Conservation (phyloP, 1,140 invertebrate genomes). For the Arion vulgaris region DNA sequence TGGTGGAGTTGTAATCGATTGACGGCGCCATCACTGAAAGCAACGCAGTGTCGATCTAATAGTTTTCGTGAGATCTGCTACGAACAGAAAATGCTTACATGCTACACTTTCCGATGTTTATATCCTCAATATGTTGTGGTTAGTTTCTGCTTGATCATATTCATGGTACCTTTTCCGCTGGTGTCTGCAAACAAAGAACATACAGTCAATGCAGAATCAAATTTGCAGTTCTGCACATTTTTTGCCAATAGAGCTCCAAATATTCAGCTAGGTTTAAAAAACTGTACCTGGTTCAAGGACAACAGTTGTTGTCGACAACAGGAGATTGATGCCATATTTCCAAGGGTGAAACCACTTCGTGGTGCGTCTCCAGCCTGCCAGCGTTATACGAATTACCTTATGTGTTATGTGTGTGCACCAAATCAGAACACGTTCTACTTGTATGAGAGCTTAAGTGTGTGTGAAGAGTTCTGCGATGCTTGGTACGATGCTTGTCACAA, state of each 20-base stretch:
- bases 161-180: not conserved
- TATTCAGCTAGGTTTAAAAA: conserved; percentile 69
- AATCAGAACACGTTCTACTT: conserved; percentile 69
- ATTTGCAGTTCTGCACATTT: conserved; percentile 69
- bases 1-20: too few relatives aligned
- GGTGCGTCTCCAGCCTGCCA: conserved; percentile 70
- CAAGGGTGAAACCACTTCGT: conserved; percentile 69
- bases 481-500: conserved; percentile 63
- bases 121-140: too few relatives aligned
- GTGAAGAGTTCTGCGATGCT: conserved; percentile 70
- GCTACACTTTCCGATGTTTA: too few relatives aligned
- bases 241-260: conserved; percentile 72
- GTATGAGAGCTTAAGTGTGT: conserved; percentile 69
- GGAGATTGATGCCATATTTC: conserved; percentile 71
- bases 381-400: conserved; percentile 71
- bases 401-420: conserved; percentile 73
- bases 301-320: conserved; percentile 72
- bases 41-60: too few relatives aligned
- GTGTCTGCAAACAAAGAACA: not conserved
- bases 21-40: not conserved
- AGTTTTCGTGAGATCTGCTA: not conserved
- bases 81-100: too few relatives aligned
- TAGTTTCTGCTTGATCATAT: too few relatives aligned
- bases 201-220: not conserved
- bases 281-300: conserved; percentile 72